phyloP scores from a whole-genome alignment of 2,113 vertebrate species.

The Saimiri boliviensis region DNA sequence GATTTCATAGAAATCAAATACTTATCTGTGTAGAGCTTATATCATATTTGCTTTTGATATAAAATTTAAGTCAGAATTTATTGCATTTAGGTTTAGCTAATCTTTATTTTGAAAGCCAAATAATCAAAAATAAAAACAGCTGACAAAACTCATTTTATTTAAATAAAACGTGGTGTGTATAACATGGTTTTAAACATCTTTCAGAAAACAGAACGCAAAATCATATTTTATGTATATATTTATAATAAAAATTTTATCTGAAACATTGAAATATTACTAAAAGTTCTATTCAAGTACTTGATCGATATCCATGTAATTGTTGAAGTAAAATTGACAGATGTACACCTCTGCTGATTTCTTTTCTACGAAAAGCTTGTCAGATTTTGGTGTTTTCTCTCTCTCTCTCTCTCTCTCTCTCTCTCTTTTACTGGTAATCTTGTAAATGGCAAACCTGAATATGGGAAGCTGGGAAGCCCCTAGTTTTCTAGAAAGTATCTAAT shows the following conservation, averaged over 20 bases:
- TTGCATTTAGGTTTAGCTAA: slow-evolving; percentile 27
- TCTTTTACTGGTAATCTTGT: neutral
- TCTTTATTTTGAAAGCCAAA: slow-evolving; percentile 50
- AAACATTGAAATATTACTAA: neutral
- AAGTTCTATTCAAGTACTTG: neutral
- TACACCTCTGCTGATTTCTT: neutral
- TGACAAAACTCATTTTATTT: neutral
- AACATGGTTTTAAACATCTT: slow-evolving; percentile 15
- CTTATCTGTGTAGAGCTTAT: slow-evolving; percentile 30
- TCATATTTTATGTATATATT: neutral
- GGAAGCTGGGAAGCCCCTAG: neutral
- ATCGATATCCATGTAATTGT: neutral
- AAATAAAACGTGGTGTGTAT: neutral
- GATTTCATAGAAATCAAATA: slow-evolving; percentile 63
- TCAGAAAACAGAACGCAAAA: neutral
- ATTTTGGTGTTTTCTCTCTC: neutral
- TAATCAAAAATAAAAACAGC: slow-evolving; percentile 54
- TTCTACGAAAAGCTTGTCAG: neutral
- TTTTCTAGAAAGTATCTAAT: neutral
- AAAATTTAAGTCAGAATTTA: slow-evolving; percentile 68
- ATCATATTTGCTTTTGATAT: slow-evolving; percentile 63
- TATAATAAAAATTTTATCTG: neutral
- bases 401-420: neutral
- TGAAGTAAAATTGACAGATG: neutral
- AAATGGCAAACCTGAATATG: neutral